Conservation (phyloP, 2,797 vertebrate species). For the Petrocephalus sullivani region DNA sequence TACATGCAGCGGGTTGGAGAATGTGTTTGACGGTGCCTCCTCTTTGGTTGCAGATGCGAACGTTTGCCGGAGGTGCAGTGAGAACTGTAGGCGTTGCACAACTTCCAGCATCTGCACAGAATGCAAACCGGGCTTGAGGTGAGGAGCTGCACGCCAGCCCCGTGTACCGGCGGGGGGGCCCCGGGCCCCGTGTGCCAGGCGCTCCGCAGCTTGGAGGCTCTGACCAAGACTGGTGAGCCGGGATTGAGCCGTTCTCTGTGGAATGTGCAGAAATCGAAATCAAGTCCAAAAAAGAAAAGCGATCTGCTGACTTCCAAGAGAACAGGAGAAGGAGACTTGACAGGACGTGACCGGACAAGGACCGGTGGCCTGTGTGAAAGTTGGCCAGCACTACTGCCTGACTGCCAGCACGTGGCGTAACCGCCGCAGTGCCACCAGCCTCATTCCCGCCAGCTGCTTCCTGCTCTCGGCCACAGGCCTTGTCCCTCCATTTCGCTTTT, state of each 20-base stretch:
- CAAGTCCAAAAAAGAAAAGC: not conserved
- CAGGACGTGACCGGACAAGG: not conserved
- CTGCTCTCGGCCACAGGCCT: not conserved
- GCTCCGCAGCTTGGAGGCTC: not conserved
- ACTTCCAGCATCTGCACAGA: slow-evolving; percentile 80
- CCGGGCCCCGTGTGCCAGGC: not conserved
- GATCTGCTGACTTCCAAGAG: not conserved
- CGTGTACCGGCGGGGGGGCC: no score
- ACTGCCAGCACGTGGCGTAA: not conserved
- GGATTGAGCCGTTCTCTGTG: not conserved
- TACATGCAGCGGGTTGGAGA: not conserved
- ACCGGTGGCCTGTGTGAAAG: not conserved
- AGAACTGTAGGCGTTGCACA: slow-evolving; percentile 86
- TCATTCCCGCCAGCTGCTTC: not conserved
- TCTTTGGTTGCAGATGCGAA: slow-evolving; percentile 70
- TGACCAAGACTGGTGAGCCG: not conserved
- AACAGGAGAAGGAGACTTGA: not conserved
- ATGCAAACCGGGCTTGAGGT: slow-evolving; percentile 90
- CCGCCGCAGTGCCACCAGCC: not conserved
- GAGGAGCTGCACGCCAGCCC: slow-evolving; percentile 39
- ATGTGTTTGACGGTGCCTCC: not conserved
- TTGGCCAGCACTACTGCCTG: not conserved
- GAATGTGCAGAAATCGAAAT: not conserved
- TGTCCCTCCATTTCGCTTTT: not conserved
- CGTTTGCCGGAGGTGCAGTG: slow-evolving; percentile 83